Conservation (phyloP, 2,113 vertebrate genomes). For the Otocyon megalotis region DNA sequence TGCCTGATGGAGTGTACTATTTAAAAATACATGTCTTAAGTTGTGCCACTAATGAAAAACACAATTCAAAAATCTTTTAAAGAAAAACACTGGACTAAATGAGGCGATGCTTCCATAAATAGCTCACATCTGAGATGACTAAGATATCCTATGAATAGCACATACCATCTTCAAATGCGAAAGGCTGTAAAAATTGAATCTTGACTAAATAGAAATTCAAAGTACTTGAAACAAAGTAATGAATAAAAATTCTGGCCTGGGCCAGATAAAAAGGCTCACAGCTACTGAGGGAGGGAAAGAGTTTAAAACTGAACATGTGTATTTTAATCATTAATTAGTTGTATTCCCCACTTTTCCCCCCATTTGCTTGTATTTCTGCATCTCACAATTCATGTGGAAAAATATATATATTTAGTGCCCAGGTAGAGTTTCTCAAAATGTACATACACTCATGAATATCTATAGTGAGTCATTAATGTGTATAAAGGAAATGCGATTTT, state of each 20-base stretch:
- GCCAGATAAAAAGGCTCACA: background rate
- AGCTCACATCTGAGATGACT: background rate
- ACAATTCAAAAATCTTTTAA: background rate
- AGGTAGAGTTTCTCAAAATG: background rate
- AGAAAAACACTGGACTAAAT: conserved; percentile 2
- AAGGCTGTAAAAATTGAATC: background rate
- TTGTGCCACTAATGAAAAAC: background rate
- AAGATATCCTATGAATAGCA: background rate
- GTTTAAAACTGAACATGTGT: background rate
- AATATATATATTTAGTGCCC: background rate
- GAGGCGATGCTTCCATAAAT: background rate
- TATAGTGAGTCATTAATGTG: background rate
- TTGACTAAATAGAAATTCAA: background rate
- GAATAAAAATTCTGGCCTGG: background rate
- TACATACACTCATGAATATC: background rate
- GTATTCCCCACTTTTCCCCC: background rate
- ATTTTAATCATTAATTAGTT: background rate
- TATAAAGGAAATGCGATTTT: conserved; percentile 1
- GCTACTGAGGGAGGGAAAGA: background rate
- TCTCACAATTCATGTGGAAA: background rate
- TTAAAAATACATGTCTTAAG: background rate
- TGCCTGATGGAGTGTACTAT: background rate
- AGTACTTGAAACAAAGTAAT: background rate
- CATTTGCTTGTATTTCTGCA: background rate
- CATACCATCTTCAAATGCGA: background rate